phyloP scores from a whole-genome alignment of 2,797 vertebrate genomes.

The Pangasius larnaudii region DNA sequence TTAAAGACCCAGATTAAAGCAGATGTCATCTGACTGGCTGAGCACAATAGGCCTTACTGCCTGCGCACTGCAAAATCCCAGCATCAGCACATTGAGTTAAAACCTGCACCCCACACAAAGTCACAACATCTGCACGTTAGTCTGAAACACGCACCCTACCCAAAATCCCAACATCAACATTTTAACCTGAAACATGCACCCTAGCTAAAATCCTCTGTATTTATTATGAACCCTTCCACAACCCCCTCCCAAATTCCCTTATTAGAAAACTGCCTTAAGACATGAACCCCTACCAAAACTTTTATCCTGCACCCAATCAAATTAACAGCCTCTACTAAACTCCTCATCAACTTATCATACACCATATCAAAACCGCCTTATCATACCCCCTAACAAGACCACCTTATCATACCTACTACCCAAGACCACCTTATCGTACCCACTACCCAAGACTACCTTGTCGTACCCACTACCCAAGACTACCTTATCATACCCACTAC shows the following conservation, averaged over 20 bases:
- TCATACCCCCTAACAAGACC: neutral
- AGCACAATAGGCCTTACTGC: neutral
- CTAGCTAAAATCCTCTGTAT: neutral
- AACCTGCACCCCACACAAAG: constrained; percentile 17
- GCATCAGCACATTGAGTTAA: constrained; percentile 5
- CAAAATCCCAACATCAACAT: constrained; percentile 17
- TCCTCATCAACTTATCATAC: neutral
- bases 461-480: neutral
- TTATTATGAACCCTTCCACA: too few species aligned
- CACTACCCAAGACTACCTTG: neutral
- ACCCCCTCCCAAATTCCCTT: neutral
- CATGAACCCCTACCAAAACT: neutral
- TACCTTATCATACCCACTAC: neutral
- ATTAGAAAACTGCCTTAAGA: neutral
- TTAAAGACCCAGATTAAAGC: constrained; percentile 24
- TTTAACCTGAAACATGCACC: constrained; percentile 10
- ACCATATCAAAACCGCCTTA: too few species aligned
- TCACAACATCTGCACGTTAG: constrained; percentile 9
- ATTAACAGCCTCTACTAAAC: too few species aligned
- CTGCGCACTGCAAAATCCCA: neutral
- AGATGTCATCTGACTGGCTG: neutral
- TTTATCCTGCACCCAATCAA: neutral
- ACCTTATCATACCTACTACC: neutral
- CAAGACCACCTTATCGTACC: neutral
- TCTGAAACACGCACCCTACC: constrained; percentile 22